A percentile compares a stretch with the other conserved stretches of the same genome.
Evolutionary conservation across 2,888 invertebrate genomes (phyloP).

Genomic region (Tetramorium bicarinatum): DNA sequence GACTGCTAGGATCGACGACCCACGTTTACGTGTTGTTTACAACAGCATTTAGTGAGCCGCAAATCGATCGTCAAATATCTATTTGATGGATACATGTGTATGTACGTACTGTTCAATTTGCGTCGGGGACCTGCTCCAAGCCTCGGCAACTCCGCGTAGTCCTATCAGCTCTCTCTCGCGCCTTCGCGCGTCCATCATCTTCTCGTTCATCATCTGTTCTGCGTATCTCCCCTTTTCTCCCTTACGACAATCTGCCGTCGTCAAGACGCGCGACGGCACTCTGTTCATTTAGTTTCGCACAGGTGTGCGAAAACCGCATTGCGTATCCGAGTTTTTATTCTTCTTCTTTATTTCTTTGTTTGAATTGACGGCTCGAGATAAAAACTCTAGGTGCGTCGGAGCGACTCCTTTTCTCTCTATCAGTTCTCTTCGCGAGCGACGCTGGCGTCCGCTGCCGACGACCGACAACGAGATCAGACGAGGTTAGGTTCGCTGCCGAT

Average conservation of each 20-base stretch:
- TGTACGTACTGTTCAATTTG: slow-evolving; percentile 89
- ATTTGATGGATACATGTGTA: slow-evolving; percentile 62
- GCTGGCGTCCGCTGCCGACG: background rate
- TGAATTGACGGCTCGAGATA: no score
- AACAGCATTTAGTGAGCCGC: background rate
- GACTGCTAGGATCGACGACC: background rate
- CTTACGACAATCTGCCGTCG: background rate
- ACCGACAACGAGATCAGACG: background rate
- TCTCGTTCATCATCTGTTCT: slow-evolving; percentile 48
- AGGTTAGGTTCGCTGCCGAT: background rate
- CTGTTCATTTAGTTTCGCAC: background rate
- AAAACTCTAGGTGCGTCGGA: background rate
- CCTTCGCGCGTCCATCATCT: slow-evolving; percentile 89
- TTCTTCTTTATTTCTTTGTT: background rate
- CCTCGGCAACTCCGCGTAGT: slow-evolving; percentile 89
- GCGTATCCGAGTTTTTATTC: background rate
- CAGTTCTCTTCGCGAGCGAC: background rate
- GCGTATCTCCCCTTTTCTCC: background rate
- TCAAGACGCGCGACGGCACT: background rate
- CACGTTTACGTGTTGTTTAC: no score
- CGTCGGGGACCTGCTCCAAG: slow-evolving; percentile 93
- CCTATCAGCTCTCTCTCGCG: slow-evolving; percentile 93
- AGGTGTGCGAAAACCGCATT: background rate
- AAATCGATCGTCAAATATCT: background rate
- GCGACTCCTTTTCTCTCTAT: background rate